Evolutionary conservation across 1,140 invertebrate species (phyloP).

Genomic region (Hydropsyche tenuis): DNA sequence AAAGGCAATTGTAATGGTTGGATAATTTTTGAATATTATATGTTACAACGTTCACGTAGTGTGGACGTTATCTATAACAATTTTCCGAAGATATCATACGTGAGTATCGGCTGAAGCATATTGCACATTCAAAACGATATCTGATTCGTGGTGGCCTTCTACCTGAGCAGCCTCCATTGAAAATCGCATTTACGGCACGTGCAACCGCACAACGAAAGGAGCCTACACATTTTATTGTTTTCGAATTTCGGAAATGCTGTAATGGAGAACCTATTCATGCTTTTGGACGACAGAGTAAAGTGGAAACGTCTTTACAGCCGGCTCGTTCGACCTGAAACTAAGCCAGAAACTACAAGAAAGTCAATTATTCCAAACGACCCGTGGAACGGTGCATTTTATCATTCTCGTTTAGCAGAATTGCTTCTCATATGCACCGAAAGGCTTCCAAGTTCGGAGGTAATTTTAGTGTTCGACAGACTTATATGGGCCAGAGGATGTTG

Average conservation of each 20-base stretch:
- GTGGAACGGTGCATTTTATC: not conserved
- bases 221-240: too few relatives aligned
- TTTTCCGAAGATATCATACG: constrained; percentile 20
- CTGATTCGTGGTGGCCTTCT: constrained; percentile 14
- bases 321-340: not conserved
- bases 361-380: not conserved
- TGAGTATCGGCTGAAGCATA: constrained; percentile 18
- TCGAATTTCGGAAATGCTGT: too few relatives aligned
- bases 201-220: too few relatives aligned
- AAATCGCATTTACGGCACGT: constrained; percentile 9
- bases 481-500: too few relatives aligned
- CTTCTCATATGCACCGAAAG: too few relatives aligned
- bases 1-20: too few relatives aligned
- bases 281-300: too few relatives aligned
- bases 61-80: not conserved
- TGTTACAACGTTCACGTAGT: not conserved
- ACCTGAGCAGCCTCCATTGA: not conserved
- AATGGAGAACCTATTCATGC: too few relatives aligned
- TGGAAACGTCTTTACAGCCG: too few relatives aligned
- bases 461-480: too few relatives aligned
- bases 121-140: constrained; percentile 26
- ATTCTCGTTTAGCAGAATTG: not conserved
- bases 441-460: too few relatives aligned
- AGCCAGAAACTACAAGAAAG: not conserved
- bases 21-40: too few relatives aligned